A percentile compares a stretch with the other conserved stretches of the same genome.
phyloP scores from a whole-genome alignment of 1,140 invertebrate genomes.

The Bombus picipes region DNA sequence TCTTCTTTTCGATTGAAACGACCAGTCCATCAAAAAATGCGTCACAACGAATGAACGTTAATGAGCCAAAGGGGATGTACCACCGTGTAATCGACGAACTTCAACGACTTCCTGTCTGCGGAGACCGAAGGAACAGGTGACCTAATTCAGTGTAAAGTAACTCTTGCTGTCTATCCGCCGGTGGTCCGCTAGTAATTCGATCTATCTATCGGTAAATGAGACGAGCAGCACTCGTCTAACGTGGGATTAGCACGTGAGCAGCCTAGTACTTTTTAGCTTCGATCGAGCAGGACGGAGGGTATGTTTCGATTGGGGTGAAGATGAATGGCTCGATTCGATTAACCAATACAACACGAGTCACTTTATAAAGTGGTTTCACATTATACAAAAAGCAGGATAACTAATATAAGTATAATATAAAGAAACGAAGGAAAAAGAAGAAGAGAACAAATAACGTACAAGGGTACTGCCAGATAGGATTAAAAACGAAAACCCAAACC shows the following conservation, averaged over 20 bases:
- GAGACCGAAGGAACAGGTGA: slow-evolving; percentile 41
- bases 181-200: slow-evolving; percentile 47
- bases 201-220: slow-evolving; percentile 48
- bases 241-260: slow-evolving; percentile 4
- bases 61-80: background rate
- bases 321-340: background rate
- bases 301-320: background rate
- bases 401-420: background rate
- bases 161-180: slow-evolving; percentile 30
- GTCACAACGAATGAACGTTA: background rate
- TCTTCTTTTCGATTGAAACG: background rate
- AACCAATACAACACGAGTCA: background rate
- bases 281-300: background rate
- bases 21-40: slow-evolving; percentile 1
- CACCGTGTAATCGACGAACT: slow-evolving; percentile 33
- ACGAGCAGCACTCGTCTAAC: slow-evolving; percentile 35
- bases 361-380: no score
- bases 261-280: slow-evolving; percentile 1
- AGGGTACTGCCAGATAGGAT: background rate
- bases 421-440: background rate
- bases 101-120: slow-evolving; percentile 51
- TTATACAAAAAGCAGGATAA: background rate
- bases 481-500: background rate
- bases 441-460: background rate
- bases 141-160: slow-evolving; percentile 43